A percentile compares a stretch with the other conserved stretches of the same genome.
These are phyloP conservation scores for Aegithalos caudatus DNA, from an alignment of 2,113 vertebrate species.

Conservation along the genomic window DNA sequence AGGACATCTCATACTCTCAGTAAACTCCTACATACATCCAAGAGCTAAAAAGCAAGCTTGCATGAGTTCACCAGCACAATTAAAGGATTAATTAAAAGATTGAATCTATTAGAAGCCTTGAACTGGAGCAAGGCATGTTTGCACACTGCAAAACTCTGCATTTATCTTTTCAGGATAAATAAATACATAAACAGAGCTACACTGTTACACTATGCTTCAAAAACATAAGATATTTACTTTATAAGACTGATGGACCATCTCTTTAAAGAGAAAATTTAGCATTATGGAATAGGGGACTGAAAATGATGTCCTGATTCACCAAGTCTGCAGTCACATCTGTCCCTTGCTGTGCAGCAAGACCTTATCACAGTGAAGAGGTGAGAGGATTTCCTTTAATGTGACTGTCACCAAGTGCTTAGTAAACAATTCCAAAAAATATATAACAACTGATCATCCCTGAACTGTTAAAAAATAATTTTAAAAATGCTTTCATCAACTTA, in stretches of 20 bases:
- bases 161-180: background rate
- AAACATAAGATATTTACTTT: background rate
- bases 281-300: background rate
- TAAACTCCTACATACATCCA: background rate
- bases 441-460: background rate
- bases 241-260: background rate
- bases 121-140: background rate
- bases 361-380: background rate
- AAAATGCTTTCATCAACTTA: background rate
- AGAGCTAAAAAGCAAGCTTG: conserved; percentile 16
- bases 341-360: background rate
- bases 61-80: background rate
- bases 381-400: background rate
- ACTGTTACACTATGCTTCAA: background rate
- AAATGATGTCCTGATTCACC: background rate
- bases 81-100: conserved; percentile 11
- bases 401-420: background rate
- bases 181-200: background rate
- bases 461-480: background rate
- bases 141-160: background rate
- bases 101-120: background rate
- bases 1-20: background rate
- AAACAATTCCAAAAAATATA: background rate
- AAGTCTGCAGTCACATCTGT: background rate
- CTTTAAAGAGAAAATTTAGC: background rate